These are phyloP conservation scores for Diceros bicornis DNA, from an alignment of 2,797 vertebrate species.

Conservation along the genomic window DNA sequence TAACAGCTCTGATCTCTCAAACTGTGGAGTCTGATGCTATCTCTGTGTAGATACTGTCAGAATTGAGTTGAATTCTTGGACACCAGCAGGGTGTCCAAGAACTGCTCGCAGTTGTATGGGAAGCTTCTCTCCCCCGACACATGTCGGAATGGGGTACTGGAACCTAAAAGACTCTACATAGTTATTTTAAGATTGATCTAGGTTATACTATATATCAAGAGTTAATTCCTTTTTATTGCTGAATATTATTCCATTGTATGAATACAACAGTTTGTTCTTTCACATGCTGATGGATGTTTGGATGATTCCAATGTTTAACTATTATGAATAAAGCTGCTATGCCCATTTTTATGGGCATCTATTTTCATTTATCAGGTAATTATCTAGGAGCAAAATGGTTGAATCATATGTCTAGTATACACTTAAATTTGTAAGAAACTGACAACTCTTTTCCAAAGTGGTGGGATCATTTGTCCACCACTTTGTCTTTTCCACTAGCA, in stretches of 20 bases:
- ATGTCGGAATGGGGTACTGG: not conserved
- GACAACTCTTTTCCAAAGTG: not conserved
- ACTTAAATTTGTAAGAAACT: not conserved
- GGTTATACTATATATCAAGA: not conserved
- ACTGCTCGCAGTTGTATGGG: not conserved
- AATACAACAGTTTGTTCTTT: not conserved
- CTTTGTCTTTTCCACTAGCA: not conserved
- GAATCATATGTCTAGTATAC: not conserved
- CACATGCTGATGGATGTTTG: not conserved
- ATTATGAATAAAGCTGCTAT: not conserved
- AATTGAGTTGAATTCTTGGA: not conserved
- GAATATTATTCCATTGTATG: not conserved
- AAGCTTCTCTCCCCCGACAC: not conserved
- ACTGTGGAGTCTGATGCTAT: not conserved
- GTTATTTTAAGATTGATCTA: not conserved
- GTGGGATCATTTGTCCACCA: not conserved
- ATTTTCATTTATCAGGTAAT: not conserved
- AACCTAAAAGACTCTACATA: not conserved
- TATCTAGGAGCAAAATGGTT: not conserved
- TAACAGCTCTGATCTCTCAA: not conserved
- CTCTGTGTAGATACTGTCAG: not conserved
- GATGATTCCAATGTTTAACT: not conserved
- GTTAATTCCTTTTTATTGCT: not conserved
- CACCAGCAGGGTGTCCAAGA: not conserved
- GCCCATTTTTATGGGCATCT: not conserved